Evolutionary conservation across 2,113 vertebrate species (phyloP).

Genomic region (Megalops atlanticus): DNA sequence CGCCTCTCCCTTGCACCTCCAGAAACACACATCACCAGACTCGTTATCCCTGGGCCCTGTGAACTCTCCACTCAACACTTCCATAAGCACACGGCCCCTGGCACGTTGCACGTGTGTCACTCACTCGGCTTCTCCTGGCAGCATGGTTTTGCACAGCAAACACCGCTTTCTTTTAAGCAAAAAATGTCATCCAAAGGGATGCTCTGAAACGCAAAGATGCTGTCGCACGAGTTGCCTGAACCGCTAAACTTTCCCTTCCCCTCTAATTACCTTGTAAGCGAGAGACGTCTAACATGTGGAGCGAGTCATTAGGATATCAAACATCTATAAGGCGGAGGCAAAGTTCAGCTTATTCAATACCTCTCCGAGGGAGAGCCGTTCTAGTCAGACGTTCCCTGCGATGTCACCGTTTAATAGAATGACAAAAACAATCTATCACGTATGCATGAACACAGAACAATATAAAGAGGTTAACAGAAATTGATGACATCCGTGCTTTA

Average conservation of each 20-base stretch:
- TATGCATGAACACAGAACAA: slow-evolving; percentile 82
- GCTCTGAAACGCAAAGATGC: background rate
- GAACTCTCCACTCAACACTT: too few species aligned
- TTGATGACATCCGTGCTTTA: slow-evolving; percentile 89
- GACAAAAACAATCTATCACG: slow-evolving; percentile 91
- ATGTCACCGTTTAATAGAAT: slow-evolving; percentile 87
- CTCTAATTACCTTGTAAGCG: slow-evolving; percentile 32
- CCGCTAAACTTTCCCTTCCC: slow-evolving; percentile 27
- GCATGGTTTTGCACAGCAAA: background rate
- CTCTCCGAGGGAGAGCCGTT: slow-evolving; percentile 67
- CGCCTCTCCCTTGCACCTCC: too few species aligned
- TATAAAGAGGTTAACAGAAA: slow-evolving; percentile 91
- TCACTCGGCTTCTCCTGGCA: background rate
- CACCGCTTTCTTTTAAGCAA: background rate
- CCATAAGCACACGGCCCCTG: too few species aligned
- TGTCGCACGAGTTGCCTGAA: slow-evolving; percentile 14
- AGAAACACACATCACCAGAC: too few species aligned
- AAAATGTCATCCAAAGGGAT: background rate
- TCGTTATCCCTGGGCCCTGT: too few species aligned
- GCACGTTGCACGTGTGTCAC: too few species aligned
- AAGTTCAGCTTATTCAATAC: slow-evolving; percentile 35
- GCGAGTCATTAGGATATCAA: slow-evolving; percentile 35
- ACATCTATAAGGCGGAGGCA: slow-evolving; percentile 36
- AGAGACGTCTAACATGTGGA: slow-evolving; percentile 22
- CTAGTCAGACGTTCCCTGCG: slow-evolving; percentile 68